Evolutionary conservation across 2,888 invertebrate species (phyloP).

Genomic region (Anoplius nigerrimus): DNA sequence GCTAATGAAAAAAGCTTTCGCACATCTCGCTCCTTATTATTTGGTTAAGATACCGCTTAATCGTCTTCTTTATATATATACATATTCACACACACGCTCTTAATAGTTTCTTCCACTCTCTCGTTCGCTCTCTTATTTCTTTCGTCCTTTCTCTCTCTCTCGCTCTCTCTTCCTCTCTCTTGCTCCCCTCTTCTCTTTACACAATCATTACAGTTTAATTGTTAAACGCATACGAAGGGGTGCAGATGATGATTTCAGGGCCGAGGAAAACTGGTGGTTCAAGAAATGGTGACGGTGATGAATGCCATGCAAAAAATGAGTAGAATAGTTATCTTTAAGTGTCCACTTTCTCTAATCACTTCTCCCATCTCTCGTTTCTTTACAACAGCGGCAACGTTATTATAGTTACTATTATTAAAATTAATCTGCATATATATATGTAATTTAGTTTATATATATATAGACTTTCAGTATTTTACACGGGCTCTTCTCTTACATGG

Average conservation of each 20-base stretch:
- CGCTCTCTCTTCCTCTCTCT: background rate
- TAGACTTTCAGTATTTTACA: conserved; percentile 71
- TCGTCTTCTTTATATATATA: conserved; percentile 11
- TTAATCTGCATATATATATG: conserved; percentile 56
- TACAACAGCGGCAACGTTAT: conserved; percentile 58
- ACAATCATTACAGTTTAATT: conserved; percentile 68
- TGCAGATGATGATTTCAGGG: conserved; percentile 52
- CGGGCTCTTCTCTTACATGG: conserved; percentile 50
- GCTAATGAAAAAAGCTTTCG: no score
- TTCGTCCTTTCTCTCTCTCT: background rate
- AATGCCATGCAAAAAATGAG: conserved; percentile 58
- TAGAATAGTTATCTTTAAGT: conserved; percentile 42
- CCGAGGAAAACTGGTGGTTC: conserved; percentile 50
- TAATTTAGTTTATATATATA: conserved; percentile 59
- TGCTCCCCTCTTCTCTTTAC: conserved; percentile 51
- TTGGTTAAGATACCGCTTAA: conserved; percentile 1
- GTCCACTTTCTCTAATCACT: conserved; percentile 40
- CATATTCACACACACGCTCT: conserved; percentile 16
- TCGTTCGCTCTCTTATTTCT: background rate
- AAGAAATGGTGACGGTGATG: conserved; percentile 51
- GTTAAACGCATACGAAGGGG: conserved; percentile 51
- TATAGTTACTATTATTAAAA: conserved; percentile 62
- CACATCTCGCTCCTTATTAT: no score
- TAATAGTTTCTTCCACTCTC: conserved; percentile 3
- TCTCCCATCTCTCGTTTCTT: conserved; percentile 51